These are phyloP conservation scores for Sparus aurata DNA, from an alignment of 2,797 vertebrate species.

Conservation along the genomic window DNA sequence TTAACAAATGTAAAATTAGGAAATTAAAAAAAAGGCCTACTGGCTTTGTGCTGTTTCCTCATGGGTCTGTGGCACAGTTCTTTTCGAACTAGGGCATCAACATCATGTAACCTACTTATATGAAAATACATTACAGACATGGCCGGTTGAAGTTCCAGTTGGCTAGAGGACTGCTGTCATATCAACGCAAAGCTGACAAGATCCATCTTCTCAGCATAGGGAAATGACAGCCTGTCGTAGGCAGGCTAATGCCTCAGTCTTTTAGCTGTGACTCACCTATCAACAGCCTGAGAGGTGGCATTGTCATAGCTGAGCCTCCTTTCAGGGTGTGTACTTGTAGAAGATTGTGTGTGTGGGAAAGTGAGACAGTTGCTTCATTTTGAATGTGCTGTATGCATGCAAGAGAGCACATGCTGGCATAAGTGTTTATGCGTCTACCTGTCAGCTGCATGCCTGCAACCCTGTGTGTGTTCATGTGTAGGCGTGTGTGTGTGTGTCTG, in stretches of 20 bases:
- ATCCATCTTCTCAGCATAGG: conserved; percentile 20
- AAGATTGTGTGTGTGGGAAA: conserved; percentile 6
- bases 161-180: conserved; percentile 20
- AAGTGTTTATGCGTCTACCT: conserved; percentile 20
- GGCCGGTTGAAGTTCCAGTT: conserved; percentile 23
- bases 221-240: conserved; percentile 56
- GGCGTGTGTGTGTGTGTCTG: neutral
- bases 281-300: conserved; percentile 48
- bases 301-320: conserved; percentile 46
- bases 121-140: conserved; percentile 18
- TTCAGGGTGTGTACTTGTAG: conserved; percentile 29
- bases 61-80: conserved; percentile 62
- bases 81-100: conserved; percentile 65
- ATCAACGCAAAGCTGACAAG: conserved; percentile 18
- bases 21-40: conserved; percentile 47
- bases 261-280: conserved; percentile 55
- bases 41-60: conserved; percentile 43
- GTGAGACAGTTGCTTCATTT: conserved; percentile 26
- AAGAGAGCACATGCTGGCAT: neutral
- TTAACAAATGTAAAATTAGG: conserved; percentile 59
- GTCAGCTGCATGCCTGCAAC: conserved; percentile 11
- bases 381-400: conserved; percentile 8
- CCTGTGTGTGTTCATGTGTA: conserved; percentile 1
- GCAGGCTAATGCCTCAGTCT: conserved; percentile 54
- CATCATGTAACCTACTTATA: conserved; percentile 59